phyloP scores from a whole-genome alignment of 2,888 invertebrate species.

The Drosophila hawaiiensis region DNA sequence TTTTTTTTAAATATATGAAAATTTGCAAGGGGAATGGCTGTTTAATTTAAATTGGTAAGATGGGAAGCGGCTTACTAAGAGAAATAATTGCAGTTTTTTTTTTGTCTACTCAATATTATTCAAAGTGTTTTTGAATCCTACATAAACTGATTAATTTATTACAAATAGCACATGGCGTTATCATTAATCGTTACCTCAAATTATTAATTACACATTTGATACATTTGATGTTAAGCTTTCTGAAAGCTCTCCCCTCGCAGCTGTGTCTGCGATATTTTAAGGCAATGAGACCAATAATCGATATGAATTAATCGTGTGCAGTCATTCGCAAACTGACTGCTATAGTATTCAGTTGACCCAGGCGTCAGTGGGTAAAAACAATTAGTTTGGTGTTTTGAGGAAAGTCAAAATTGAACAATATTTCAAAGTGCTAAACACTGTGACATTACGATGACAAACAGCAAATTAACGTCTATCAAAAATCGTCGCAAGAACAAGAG shows the following conservation, averaged over 20 bases:
- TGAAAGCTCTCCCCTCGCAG: not conserved
- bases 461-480: not conserved
- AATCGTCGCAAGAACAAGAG: conserved; percentile 16
- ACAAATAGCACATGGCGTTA: not conserved
- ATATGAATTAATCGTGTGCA: not conserved
- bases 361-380: not conserved
- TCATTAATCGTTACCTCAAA: not conserved
- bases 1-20: not conserved
- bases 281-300: not conserved
- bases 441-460: conserved; percentile 16
- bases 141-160: not conserved
- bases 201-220: not conserved
- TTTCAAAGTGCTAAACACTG: not conserved
- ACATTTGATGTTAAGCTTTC: not conserved
- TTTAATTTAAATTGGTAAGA: not conserved
- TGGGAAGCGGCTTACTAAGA: not conserved
- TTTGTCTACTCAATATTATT: not conserved
- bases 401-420: not conserved
- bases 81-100: not conserved
- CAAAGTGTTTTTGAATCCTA: not conserved
- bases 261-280: conserved; percentile 18
- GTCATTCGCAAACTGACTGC: conserved; percentile 1
- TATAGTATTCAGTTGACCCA: not conserved
- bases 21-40: not conserved
- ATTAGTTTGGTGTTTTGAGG: not conserved